A percentile compares a stretch with the other conserved stretches of the same genome.
Evolutionary conservation across 2,888 invertebrate genomes (phyloP).

Genomic region (Synergus japonicus): DNA sequence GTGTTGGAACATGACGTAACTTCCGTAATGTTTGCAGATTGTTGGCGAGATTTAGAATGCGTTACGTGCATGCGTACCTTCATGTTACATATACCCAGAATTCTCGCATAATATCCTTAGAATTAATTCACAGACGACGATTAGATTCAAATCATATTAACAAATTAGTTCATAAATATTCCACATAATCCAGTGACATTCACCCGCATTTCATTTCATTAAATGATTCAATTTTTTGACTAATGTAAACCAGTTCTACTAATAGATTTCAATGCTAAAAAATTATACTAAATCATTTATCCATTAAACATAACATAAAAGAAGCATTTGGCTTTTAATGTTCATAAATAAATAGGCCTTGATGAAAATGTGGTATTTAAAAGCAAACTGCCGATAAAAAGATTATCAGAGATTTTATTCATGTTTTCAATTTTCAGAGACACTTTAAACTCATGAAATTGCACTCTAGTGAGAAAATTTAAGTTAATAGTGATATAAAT

Average conservation of each 20-base stretch:
- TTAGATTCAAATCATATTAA: neutral
- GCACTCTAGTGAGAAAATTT: neutral
- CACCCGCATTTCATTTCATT: neutral
- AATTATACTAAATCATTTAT: neutral
- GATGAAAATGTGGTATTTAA: neutral
- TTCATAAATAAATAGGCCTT: neutral
- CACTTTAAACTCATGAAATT: neutral
- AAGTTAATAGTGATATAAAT: neutral
- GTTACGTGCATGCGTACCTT: constrained; percentile 49
- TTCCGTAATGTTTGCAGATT: constrained; percentile 55
- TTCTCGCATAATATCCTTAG: neutral
- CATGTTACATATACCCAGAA: neutral
- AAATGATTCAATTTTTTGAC: neutral
- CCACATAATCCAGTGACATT: neutral
- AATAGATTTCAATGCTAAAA: neutral
- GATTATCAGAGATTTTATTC: neutral
- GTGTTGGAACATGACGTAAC: constrained; percentile 50
- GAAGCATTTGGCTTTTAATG: neutral
- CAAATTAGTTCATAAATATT: neutral
- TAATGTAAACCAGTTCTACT: neutral
- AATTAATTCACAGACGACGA: neutral
- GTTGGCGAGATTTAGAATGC: constrained; percentile 54
- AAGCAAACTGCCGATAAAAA: neutral
- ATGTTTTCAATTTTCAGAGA: neutral
- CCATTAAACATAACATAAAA: neutral